Percentiles rank a stretch among this genome's conserved stretches.
Evolutionary conservation across 2,113 vertebrate genomes (phyloP).

Genomic region (Colaptes auratus): DNA sequence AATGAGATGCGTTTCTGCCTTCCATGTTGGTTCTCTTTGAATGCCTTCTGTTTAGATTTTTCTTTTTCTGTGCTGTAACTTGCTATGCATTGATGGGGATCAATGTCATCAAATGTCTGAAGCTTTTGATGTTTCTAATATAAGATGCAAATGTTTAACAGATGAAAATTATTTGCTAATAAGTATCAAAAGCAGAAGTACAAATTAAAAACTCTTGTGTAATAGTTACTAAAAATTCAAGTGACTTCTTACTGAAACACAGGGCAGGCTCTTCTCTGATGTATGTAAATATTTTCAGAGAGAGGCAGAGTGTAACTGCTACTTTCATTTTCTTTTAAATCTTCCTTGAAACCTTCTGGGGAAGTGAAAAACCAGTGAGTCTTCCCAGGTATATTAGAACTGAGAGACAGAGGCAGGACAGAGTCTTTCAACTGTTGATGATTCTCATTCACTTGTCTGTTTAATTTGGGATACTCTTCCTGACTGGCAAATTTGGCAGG

Average conservation of each 20-base stretch:
- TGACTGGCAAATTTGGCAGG: not conserved
- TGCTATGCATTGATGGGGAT: conserved; percentile 30
- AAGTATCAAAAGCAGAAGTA: conserved; percentile 53
- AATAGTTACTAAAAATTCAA: conserved; percentile 30
- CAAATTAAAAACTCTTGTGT: conserved; percentile 9
- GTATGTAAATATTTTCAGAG: conserved; percentile 22
- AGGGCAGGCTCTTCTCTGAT: conserved; percentile 15
- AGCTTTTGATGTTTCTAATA: conserved; percentile 59
- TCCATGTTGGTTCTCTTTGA: conserved; percentile 46
- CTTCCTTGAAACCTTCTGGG: not conserved
- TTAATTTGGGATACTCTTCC: not conserved
- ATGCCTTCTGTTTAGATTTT: conserved; percentile 33
- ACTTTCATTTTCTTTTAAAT: not conserved
- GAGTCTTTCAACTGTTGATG: not conserved
- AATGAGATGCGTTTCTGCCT: conserved; percentile 13
- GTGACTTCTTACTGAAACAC: not conserved
- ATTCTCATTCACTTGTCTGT: not conserved
- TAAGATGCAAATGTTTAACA: conserved; percentile 46
- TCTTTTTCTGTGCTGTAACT: conserved; percentile 16
- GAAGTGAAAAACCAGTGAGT: not conserved
- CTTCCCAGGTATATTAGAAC: not conserved
- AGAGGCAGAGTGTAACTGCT: not conserved
- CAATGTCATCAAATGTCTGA: conserved; percentile 58
- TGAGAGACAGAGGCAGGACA: not conserved
- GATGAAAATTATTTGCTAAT: conserved; percentile 64